Evolutionary conservation across 2,797 vertebrate species (phyloP).

Genomic region (Pteropus rufus): DNA sequence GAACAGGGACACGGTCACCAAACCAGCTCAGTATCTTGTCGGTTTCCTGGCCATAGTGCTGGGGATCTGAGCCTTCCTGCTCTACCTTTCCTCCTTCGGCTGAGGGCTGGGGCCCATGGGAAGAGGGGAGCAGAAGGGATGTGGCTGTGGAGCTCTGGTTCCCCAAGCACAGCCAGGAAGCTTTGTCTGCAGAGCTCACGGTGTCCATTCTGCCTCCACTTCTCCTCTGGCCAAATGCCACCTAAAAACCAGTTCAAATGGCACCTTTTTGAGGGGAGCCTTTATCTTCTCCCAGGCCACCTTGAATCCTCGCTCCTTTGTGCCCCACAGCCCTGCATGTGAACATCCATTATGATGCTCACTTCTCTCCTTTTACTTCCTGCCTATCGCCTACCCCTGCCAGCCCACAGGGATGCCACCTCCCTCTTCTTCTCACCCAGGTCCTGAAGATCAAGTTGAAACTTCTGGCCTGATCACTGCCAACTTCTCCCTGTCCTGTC

Average conservation of each 20-base stretch:
- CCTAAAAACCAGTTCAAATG: neutral
- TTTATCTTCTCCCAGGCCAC: neutral
- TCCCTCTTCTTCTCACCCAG: neutral
- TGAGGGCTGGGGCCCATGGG: rapidly evolving
- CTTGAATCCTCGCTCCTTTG: neutral
- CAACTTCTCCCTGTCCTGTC: neutral
- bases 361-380: neutral
- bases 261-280: rapidly evolving
- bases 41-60: neutral
- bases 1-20: neutral
- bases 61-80: neutral
- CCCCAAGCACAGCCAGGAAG: neutral
- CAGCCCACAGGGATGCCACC: neutral
- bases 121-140: neutral
- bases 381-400: neutral
- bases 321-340: neutral
- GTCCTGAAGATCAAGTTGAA: neutral
- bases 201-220: neutral
- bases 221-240: neutral
- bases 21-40: neutral
- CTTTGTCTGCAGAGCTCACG: neutral
- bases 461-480: neutral
- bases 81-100: neutral
- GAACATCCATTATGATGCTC: neutral
- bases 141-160: neutral